Conservation (phyloP, 2,113 vertebrate genomes). For the Copsychus sechellarum region DNA sequence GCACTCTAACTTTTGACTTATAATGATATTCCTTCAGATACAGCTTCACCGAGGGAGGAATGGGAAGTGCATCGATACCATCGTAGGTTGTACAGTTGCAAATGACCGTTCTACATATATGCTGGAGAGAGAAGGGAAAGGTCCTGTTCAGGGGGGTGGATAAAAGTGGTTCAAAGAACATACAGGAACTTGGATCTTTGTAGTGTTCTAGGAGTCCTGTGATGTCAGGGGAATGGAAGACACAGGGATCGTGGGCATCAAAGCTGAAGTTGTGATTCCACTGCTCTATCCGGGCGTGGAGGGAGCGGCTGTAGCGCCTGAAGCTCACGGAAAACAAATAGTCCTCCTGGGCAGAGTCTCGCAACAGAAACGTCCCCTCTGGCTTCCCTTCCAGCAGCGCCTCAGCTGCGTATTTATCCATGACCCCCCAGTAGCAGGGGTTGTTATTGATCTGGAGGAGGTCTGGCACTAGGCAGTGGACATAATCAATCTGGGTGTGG, state of each 20-base stretch:
- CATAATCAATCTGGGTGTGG: constrained; percentile 83
- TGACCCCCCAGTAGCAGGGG: constrained; percentile 94
- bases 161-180: constrained; percentile 96
- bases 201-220: constrained; percentile 93
- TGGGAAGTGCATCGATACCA: constrained; percentile 84
- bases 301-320: constrained; percentile 93
- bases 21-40: constrained; percentile 95
- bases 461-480: constrained; percentile 91
- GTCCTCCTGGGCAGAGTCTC: constrained; percentile 95
- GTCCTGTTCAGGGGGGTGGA: constrained; percentile 89
- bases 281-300: constrained; percentile 95
- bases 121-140: constrained; percentile 93
- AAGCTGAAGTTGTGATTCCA: constrained; percentile 97
- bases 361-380: constrained; percentile 91
- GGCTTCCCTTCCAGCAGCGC: constrained; percentile 94
- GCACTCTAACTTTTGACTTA: constrained; percentile 83
- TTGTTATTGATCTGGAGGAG: constrained; percentile 97
- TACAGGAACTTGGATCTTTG: constrained; percentile 92
- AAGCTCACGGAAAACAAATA: constrained; percentile 98
- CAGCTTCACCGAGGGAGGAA: constrained; percentile 89
- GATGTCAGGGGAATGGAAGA: constrained; percentile 92
- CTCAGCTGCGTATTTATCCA: constrained; percentile 94
- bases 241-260: constrained; percentile 93
- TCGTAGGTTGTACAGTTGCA: constrained; percentile 91
- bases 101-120: constrained; percentile 90